Conservation (phyloP, 2,888 invertebrate genomes). For the Antheraea yamamai region DNA sequence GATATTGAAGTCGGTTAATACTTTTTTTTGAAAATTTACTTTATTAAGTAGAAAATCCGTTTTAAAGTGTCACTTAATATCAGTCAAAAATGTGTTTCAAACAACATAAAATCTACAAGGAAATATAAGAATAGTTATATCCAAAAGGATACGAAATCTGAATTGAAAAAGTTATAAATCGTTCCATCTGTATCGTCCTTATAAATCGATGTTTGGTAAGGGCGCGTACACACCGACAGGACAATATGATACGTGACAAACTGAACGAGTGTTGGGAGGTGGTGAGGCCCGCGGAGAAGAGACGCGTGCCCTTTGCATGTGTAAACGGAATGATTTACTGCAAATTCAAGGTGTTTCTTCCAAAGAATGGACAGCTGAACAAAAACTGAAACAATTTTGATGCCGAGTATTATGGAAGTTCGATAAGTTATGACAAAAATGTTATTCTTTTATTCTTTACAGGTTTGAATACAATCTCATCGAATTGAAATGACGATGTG, state of each 20-base stretch:
- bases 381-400: not conserved
- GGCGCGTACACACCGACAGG: not conserved
- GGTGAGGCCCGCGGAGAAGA: not conserved
- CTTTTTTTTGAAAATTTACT: too few relatives aligned
- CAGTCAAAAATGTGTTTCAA: too few relatives aligned
- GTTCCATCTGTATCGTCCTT: not conserved
- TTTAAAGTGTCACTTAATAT: too few relatives aligned
- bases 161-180: not conserved
- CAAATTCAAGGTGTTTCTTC: not conserved
- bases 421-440: not conserved
- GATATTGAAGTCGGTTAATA: too few relatives aligned
- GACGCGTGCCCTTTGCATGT: not conserved
- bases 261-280: not conserved
- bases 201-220: not conserved
- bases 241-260: constrained; percentile 4
- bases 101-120: too few relatives aligned
- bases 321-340: not conserved
- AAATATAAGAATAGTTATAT: not conserved
- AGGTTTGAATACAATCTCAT: too few relatives aligned
- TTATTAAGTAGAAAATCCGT: too few relatives aligned
- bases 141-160: not conserved
- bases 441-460: too few relatives aligned
- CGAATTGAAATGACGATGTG: too few relatives aligned
- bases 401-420: not conserved
- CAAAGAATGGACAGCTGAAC: not conserved